These are phyloP conservation scores for Leptinotarsa peninsularis DNA, from an alignment of 2,888 invertebrate genomes.

Conservation along the genomic window DNA sequence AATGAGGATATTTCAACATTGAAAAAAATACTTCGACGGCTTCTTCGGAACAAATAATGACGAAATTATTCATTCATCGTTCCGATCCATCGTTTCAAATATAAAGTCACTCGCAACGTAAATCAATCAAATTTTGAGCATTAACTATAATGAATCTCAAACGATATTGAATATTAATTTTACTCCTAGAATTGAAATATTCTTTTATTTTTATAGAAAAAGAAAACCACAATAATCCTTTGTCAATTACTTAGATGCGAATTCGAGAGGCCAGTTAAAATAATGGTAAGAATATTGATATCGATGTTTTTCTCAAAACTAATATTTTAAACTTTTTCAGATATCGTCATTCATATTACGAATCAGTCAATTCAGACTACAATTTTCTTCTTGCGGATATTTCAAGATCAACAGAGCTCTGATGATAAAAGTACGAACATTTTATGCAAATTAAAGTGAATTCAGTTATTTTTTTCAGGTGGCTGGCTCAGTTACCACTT, in stretches of 20 bases:
- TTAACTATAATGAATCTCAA: too few species aligned
- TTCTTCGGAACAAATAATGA: too few species aligned
- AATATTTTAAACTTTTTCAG: conserved; percentile 36
- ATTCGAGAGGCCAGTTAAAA: conserved; percentile 46
- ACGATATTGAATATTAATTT: neutral
- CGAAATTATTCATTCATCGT: too few species aligned
- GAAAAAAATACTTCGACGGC: too few species aligned
- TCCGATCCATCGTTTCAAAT: too few species aligned
- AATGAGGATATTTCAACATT: too few species aligned
- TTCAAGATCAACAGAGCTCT: conserved; percentile 51
- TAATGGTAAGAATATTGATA: conserved; percentile 37
- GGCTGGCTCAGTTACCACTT: conserved; percentile 52
- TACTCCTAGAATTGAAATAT: neutral
- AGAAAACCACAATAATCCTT: conserved; percentile 43
- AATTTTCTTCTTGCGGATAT: conserved; percentile 52
- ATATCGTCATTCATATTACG: conserved; percentile 48
- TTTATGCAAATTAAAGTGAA: neutral
- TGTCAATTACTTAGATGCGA: conserved; percentile 44
- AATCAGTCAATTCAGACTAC: conserved; percentile 45
- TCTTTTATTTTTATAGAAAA: conserved; percentile 42
- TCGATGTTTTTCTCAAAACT: neutral
- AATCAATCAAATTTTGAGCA: too few species aligned
- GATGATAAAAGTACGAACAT: conserved; percentile 50
- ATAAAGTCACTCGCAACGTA: too few species aligned
- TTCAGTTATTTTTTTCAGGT: conserved; percentile 45